phyloP scores from a whole-genome alignment of 2,113 vertebrate species.

The Dascyllus trimaculatus region DNA sequence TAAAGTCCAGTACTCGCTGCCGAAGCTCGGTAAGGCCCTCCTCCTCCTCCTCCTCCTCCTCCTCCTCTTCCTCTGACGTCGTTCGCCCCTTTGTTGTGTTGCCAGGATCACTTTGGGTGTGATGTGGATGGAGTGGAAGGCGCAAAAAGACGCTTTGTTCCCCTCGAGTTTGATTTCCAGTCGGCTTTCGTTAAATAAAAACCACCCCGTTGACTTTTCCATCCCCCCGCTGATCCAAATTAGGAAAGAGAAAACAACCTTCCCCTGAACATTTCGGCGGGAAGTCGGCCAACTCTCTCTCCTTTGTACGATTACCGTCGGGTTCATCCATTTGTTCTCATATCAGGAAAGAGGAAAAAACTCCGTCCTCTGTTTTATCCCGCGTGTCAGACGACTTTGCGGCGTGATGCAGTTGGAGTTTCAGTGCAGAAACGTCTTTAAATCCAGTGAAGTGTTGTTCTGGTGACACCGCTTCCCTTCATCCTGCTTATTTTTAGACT shows the following conservation, averaged over 20 bases:
- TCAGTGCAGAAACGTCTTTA: too few species aligned
- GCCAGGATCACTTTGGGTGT: neutral
- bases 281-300: conserved; percentile 48
- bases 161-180: conserved; percentile 35
- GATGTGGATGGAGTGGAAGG: neutral
- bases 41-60: neutral
- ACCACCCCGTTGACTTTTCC: neutral
- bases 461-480: too few species aligned
- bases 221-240: conserved; percentile 10
- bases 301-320: conserved; percentile 27
- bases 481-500: too few species aligned
- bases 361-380: neutral
- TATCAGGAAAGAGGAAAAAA: conserved; percentile 22
- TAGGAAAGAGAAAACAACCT: conserved; percentile 13
- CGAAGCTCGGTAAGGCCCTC: conserved; percentile 94
- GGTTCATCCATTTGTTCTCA: conserved; percentile 37
- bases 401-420: too few species aligned
- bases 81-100: neutral
- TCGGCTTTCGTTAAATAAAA: conserved; percentile 24
- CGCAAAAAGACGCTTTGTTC: neutral
- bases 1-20: conserved; percentile 97
- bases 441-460: too few species aligned
- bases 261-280: neutral
- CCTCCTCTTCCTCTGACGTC: too few species aligned
- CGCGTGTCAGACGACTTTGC: too few species aligned